Evolutionary conservation across 2,797 vertebrate species (phyloP).

Genomic region (Acropternis orthonyx): DNA sequence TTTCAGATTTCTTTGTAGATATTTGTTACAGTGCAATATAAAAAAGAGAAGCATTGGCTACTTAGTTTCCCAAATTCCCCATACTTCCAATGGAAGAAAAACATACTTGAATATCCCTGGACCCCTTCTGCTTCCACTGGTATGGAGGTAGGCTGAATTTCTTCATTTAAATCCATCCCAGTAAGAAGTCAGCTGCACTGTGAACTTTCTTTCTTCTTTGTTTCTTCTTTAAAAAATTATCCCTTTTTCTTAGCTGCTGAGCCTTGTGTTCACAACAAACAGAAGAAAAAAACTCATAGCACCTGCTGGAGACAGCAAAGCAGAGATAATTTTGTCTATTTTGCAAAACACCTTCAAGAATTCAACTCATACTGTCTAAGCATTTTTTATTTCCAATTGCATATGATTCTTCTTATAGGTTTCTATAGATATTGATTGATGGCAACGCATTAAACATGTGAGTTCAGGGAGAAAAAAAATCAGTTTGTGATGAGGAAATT

Average conservation of each 20-base stretch:
- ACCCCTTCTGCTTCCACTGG: background rate
- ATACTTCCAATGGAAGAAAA: background rate
- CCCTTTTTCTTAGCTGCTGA: background rate
- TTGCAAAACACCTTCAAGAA: background rate
- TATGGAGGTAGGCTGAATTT: background rate
- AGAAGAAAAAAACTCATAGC: background rate
- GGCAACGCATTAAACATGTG: background rate
- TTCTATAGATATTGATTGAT: background rate
- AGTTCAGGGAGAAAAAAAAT: background rate
- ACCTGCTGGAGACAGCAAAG: background rate
- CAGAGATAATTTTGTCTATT: background rate
- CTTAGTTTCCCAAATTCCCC: background rate
- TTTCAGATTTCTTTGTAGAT: background rate
- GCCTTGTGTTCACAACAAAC: fast-evolving
- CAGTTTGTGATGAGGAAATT: background rate
- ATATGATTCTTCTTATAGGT: background rate
- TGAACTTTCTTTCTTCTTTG: background rate
- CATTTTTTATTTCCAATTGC: background rate
- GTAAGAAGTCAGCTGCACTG: background rate
- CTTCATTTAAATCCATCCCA: background rate
- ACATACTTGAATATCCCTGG: background rate
- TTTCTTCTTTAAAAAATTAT: background rate
- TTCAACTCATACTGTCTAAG: background rate
- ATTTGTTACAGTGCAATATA: background rate
- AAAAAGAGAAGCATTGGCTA: background rate